Evolutionary conservation across 2,797 vertebrate genomes (phyloP).

Genomic region (Centroberyx gerrardi): DNA sequence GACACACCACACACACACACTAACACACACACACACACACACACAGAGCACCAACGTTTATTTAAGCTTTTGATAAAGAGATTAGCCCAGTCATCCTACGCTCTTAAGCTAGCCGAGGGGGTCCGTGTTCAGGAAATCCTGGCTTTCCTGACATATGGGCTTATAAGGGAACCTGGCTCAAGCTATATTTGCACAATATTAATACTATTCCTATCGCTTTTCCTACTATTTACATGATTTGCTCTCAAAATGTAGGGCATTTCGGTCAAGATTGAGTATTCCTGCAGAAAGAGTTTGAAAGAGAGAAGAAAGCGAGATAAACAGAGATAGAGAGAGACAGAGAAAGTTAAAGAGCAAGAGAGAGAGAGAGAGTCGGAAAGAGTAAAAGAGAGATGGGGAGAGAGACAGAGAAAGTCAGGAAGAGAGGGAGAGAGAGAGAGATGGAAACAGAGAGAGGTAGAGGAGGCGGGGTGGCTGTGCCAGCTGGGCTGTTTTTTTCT

Average conservation of each 20-base stretch:
- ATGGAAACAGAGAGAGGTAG: conserved; percentile 22
- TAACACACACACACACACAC: conserved; percentile 49
- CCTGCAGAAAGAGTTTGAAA: neutral
- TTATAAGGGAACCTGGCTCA: conserved; percentile 57
- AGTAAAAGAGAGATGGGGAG: neutral
- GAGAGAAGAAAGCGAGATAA: neutral
- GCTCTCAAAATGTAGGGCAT: neutral
- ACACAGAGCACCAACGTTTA: conserved; percentile 75
- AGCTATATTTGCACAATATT: conserved; percentile 46
- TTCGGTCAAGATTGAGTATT: neutral
- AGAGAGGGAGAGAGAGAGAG: neutral
- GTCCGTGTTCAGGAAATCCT: conserved; percentile 82
- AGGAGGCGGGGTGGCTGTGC: conserved; percentile 30
- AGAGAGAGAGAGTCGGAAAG: neutral
- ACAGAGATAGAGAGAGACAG: neutral
- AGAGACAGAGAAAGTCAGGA: neutral
- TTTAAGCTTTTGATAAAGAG: conserved; percentile 88
- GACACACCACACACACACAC: conserved; percentile 32
- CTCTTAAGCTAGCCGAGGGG: conserved; percentile 75
- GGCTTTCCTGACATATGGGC: conserved; percentile 75
- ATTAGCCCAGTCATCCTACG: conserved; percentile 83
- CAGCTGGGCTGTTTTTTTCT: conserved; percentile 57
- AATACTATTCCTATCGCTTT: conserved; percentile 34
- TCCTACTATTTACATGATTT: conserved; percentile 13
- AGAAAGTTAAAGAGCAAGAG: neutral